Evolutionary conservation across 2,113 vertebrate species (phyloP), one percentile per base, ranked within the genome.

Genomic region (Campylomormyrus numenius): DNA sequence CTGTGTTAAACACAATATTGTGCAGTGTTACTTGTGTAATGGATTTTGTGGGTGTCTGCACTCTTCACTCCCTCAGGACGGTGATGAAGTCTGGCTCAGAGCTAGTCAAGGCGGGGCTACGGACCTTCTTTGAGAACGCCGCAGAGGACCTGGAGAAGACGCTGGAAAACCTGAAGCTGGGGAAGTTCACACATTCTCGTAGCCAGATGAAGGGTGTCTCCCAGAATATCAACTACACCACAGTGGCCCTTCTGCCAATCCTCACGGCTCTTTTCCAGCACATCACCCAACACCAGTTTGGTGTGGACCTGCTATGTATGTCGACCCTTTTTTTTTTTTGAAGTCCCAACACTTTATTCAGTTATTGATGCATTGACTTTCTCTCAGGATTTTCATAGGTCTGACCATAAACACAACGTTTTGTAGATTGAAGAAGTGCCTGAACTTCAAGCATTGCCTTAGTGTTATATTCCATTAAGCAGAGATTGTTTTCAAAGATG

Each of bases 221-320:
- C 19, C 98, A 99, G 95, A 99, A 99, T 91, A 99, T 99, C 91
- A 99, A 99, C 95, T 99, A 99, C 89, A 99, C 98, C 91, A 99
- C 98, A 0, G 98, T 95, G 74, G 98, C 98, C 5, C 95, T 99
- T 93, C 95, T 99, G 88, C 98, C 98, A 46, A 97, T 99, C 91
- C 95, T 99, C 86, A 99, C 98, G 0, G 99, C 98, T 88, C 96
- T 99, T 93, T 99, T 99, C 92, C 97, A 99, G 90, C 98, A 99
- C 90, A 97, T 99, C 86, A 97, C 98, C 45, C 98, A 99, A 21
- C 96, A 99, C 92, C 97, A 99, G 92, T 99, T 98, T 90, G 98
- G 98, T 83, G 94, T 96, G 83, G 98, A 99, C 94, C 96, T 99
- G 89, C 96, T 99, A 90, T 91, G 98, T 99, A 95, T 97, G 98